Percentiles rank a stretch among this genome's conserved stretches.
Conservation (phyloP, 2,113 vertebrate genomes). For the Trogon melanurus region DNA sequence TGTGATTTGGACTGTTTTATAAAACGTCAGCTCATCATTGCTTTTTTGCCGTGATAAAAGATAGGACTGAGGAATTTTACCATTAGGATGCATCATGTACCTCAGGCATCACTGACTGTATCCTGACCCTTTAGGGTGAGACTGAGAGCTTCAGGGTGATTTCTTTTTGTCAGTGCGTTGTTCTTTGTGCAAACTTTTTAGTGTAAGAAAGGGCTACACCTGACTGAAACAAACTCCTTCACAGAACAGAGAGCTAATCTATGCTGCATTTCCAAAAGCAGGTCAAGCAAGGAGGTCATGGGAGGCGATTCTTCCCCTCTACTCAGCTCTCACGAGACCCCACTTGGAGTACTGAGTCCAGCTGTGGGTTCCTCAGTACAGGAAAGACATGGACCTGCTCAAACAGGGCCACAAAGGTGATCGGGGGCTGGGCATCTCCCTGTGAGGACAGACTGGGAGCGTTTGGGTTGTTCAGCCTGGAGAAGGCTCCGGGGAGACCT, state of each 20-base stretch:
- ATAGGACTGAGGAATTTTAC: not conserved
- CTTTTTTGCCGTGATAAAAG: not conserved
- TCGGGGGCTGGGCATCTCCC: too few relatives aligned
- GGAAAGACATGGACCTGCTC: too few relatives aligned
- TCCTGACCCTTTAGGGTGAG: not conserved
- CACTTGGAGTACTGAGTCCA: too few relatives aligned
- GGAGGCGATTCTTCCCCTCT: not conserved
- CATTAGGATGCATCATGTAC: not conserved
- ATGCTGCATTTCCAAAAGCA: not conserved
- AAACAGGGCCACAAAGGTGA: too few relatives aligned
- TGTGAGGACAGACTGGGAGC: too few relatives aligned
- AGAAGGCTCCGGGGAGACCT: too few relatives aligned
- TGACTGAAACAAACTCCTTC: not conserved
- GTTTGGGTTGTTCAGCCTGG: too few relatives aligned
- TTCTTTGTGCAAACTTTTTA: not conserved
- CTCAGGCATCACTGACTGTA: not conserved
- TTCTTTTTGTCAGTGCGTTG: not conserved
- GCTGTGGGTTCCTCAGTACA: too few relatives aligned
- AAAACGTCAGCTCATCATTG: not conserved
- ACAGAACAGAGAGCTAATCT: not conserved
- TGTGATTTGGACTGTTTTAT: not conserved
- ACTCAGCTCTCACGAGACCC: too few relatives aligned
- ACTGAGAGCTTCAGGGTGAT: rapidly evolving
- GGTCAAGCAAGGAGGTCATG: not conserved
- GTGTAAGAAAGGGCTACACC: not conserved